Percentiles rank a stretch among this genome's conserved stretches.
These are phyloP conservation scores for Castor canadensis DNA, from an alignment of 2,113 vertebrate species.

Conservation along the genomic window DNA sequence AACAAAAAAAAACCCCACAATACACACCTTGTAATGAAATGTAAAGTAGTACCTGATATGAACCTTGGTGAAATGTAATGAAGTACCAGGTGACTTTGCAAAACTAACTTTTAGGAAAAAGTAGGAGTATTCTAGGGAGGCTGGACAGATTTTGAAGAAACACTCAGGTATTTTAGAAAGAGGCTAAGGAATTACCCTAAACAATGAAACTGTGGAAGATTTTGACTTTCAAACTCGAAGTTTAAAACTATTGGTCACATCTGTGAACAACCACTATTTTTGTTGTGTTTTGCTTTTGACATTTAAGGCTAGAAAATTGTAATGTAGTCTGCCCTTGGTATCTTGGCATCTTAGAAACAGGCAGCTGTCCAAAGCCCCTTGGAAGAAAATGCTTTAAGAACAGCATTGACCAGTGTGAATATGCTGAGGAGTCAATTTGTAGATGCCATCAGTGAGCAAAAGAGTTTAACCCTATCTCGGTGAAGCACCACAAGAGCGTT, in stretches of 20 bases:
- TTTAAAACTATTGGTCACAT: neutral
- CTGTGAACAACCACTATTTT: neutral
- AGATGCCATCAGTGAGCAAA: neutral
- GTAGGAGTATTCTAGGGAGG: neutral
- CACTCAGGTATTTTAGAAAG: neutral
- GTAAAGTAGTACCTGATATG: too few relatives aligned
- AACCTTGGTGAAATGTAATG: neutral
- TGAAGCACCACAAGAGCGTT: neutral
- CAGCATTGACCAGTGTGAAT: neutral
- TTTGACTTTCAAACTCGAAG: neutral
- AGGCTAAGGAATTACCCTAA: neutral
- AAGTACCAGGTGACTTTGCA: neutral
- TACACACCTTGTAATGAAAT: too few relatives aligned
- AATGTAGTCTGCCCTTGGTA: neutral
- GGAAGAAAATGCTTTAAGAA: conserved; percentile 31
- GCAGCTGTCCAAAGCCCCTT: neutral
- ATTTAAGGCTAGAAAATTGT: neutral
- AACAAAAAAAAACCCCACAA: too few relatives aligned
- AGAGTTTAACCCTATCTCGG: neutral
- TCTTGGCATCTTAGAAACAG: conserved; percentile 24
- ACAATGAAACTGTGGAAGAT: neutral
- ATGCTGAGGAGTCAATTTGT: neutral
- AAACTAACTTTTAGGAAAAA: neutral
- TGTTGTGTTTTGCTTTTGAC: neutral
- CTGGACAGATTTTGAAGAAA: neutral